These are phyloP conservation scores for Latheticus oryzae DNA, from an alignment of 2,888 invertebrate genomes.

Conservation along the genomic window DNA sequence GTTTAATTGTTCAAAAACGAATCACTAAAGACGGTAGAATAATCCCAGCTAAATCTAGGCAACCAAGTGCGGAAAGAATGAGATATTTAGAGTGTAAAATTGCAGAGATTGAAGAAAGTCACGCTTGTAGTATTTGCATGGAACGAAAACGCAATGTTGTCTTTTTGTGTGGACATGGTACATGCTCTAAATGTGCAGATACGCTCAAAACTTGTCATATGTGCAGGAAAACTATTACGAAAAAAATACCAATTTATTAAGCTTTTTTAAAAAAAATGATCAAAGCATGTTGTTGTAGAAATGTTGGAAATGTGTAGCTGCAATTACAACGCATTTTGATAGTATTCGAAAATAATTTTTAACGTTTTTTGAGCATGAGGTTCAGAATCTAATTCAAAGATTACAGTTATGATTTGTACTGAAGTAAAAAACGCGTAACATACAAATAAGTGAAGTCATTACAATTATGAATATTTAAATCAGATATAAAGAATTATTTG, in stretches of 20 bases:
- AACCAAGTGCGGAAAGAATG: constrained; percentile 75
- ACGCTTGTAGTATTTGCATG: constrained; percentile 90
- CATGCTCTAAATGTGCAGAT: constrained; percentile 84
- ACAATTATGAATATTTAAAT: constrained; percentile 13
- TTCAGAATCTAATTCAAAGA: neutral
- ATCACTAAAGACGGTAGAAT: constrained; percentile 68
- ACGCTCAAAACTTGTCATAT: constrained; percentile 88
- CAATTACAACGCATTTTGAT: no score
- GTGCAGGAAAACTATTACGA: constrained; percentile 82
- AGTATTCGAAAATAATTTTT: no score
- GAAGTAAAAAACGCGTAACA: constrained; percentile 4
- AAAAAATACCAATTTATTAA: constrained; percentile 72
- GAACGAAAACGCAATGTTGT: constrained; percentile 84
- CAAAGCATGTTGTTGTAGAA: no score
- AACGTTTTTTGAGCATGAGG: neutral
- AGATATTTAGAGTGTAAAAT: constrained; percentile 81
- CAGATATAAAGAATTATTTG: constrained; percentile 9
- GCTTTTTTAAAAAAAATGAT: no score
- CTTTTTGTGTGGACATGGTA: constrained; percentile 89
- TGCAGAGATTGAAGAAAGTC: constrained; percentile 87
- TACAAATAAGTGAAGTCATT: constrained; percentile 6
- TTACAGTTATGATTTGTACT: constrained; percentile 9
- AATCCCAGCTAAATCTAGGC: constrained; percentile 67
- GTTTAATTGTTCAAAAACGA: constrained; percentile 70
- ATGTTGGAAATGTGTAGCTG: no score